A percentile compares a stretch with the other conserved stretches of the same genome.
Evolutionary conservation across 1,140 invertebrate species (phyloP).

Genomic region (Anagrus nilaparvatae): DNA sequence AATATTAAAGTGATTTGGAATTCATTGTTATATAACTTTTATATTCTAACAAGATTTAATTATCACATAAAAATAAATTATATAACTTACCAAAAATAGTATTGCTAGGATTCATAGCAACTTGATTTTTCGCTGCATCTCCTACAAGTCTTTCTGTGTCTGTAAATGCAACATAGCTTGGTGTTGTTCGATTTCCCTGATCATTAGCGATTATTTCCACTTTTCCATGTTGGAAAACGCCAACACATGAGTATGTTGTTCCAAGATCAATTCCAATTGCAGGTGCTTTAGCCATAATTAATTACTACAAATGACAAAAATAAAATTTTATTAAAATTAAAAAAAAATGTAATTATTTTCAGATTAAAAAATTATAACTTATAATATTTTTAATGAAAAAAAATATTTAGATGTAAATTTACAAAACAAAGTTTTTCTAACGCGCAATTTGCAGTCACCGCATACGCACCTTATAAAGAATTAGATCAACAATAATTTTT

Average conservation of each 20-base stretch:
- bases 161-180: conserved; percentile 84
- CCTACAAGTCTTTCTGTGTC: conserved; percentile 80
- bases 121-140: conserved; percentile 71
- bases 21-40: background rate
- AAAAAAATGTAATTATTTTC: conserved; percentile 5
- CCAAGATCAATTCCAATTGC: conserved; percentile 67
- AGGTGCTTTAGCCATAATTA: conserved; percentile 36
- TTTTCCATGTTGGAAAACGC: conserved; percentile 70
- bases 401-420: no score
- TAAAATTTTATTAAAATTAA: no score
- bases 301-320: conserved; percentile 9
- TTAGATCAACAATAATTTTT: no score
- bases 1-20: background rate
- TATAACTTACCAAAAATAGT: conserved; percentile 53
- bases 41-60: background rate
- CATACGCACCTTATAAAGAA: no score
- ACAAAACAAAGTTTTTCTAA: no score
- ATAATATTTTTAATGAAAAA: no score
- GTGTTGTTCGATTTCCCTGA: conserved; percentile 83
- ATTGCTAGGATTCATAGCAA: conserved; percentile 63
- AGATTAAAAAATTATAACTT: background rate
- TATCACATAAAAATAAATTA: background rate
- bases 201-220: conserved; percentile 90
- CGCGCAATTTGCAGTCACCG: no score
- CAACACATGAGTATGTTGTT: conserved; percentile 73